Conservation (phyloP, 92 coral and sea anemone species). For the Palythoa grandiflora region DNA sequence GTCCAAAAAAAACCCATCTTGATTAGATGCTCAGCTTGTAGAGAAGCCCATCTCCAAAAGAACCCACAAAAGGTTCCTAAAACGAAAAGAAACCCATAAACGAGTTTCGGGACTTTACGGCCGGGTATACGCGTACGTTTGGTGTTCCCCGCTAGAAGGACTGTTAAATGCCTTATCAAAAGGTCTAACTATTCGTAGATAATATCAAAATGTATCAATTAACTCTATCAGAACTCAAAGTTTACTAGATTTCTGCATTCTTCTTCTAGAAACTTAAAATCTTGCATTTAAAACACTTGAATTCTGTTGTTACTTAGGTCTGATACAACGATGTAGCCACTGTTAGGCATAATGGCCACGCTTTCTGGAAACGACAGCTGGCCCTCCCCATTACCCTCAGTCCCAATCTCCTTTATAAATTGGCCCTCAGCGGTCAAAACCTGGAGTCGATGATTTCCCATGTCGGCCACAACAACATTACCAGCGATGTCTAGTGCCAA, state of each 20-base stretch:
- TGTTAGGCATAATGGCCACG: constrained; percentile 99
- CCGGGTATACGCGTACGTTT: no score
- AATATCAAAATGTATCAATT: no score
- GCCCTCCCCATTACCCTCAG: constrained; percentile 99
- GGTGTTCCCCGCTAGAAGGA: no score
- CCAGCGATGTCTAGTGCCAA: constrained; percentile 96
- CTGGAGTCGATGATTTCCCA: constrained; percentile 99
- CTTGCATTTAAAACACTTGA: constrained; percentile 74
- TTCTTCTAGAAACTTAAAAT: neutral
- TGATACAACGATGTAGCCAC: constrained; percentile 98
- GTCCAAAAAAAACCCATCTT: no score
- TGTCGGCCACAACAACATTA: constrained; percentile 91
- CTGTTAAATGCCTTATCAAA: no score
- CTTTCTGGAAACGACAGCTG: constrained; percentile 99
- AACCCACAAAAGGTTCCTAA: no score
- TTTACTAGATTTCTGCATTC: neutral
- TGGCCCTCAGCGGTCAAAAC: constrained; percentile 85
- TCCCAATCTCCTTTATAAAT: constrained; percentile 93
- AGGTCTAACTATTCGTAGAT: no score
- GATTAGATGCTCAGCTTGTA: no score
- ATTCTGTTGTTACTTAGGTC: constrained; percentile 97
- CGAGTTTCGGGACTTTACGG: no score
- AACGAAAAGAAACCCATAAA: no score
- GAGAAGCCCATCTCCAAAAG: no score
- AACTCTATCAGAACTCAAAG: no score